Percentiles rank a stretch among this genome's conserved stretches.
Conservation (phyloP, 2,113 vertebrate species). For the Gymnobelideus leadbeateri region DNA sequence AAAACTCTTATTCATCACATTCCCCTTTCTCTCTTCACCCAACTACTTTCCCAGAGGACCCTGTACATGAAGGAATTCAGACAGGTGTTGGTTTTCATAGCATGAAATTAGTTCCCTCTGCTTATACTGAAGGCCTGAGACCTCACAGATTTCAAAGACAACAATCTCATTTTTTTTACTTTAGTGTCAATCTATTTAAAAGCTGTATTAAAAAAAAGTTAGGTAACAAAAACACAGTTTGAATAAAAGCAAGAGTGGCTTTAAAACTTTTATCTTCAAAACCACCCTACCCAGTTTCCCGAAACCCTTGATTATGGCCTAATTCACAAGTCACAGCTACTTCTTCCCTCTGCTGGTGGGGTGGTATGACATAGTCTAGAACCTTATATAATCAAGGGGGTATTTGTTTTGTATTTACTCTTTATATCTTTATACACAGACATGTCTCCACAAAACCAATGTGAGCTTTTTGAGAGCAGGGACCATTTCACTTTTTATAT, state of each 20-base stretch:
- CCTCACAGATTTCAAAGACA: constrained; percentile 32
- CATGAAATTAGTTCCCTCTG: background rate
- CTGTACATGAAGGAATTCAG: background rate
- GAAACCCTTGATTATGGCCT: background rate
- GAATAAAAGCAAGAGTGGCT: background rate
- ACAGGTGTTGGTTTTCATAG: background rate
- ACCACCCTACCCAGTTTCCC: background rate
- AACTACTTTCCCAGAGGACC: background rate
- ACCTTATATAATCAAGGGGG: background rate
- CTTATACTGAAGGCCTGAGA: background rate
- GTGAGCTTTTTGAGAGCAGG: background rate
- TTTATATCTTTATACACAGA: background rate
- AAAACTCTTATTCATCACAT: background rate
- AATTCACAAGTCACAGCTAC: background rate
- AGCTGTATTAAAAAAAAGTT: background rate
- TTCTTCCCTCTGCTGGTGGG: background rate
- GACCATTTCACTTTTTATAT: background rate
- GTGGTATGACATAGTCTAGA: background rate
- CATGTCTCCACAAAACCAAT: background rate
- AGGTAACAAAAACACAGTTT: background rate
- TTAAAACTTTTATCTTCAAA: background rate
- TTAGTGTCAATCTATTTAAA: constrained; percentile 35
- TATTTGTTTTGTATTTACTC: background rate
- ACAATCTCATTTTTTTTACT: constrained; percentile 32
- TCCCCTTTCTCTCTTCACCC: too few relatives aligned